A percentile compares a stretch with the other conserved stretches of the same genome.
Conservation (phyloP, 2,888 invertebrate genomes). For the Cheilosia pagana region DNA sequence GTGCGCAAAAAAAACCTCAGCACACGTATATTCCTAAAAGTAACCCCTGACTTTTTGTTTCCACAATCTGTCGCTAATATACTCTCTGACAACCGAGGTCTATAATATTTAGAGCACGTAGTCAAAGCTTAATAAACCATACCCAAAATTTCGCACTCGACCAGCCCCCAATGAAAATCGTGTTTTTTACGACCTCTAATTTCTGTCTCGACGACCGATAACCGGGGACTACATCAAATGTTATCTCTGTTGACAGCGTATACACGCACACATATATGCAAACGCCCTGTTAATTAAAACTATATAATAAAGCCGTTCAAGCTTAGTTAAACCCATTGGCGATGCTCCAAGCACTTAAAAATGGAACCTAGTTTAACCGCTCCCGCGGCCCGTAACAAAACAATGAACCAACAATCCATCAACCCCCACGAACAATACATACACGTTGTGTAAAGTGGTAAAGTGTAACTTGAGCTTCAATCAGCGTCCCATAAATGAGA, state of each 20-base stretch:
- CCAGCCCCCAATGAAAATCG: too few relatives aligned
- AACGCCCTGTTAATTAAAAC: slow-evolving; percentile 19
- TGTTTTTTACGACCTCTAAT: neutral
- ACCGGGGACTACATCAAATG: neutral
- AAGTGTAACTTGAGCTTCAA: slow-evolving; percentile 56
- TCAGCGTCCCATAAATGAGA: slow-evolving; percentile 49
- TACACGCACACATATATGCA: neutral
- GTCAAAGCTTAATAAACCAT: too few relatives aligned
- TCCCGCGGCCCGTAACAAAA: slow-evolving; percentile 27
- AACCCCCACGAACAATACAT: slow-evolving; percentile 26
- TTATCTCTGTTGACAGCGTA: neutral
- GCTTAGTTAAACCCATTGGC: slow-evolving; percentile 39
- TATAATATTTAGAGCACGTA: too few relatives aligned
- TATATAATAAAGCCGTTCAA: slow-evolving; percentile 14
- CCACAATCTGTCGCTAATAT: too few relatives aligned
- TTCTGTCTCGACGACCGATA: neutral
- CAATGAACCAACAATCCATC: slow-evolving; percentile 66
- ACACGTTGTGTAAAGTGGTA: too few relatives aligned
- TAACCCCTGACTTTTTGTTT: too few relatives aligned
- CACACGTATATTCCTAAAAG: too few relatives aligned
- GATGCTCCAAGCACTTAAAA: slow-evolving; percentile 22
- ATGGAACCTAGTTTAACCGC: slow-evolving; percentile 27
- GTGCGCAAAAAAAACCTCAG: too few relatives aligned
- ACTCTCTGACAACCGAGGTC: too few relatives aligned
- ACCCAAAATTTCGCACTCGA: too few relatives aligned